Base-by-base conservation (phyloP, 1,140 invertebrate genomes). In the Temnothorax curvispinosus region DNA sequence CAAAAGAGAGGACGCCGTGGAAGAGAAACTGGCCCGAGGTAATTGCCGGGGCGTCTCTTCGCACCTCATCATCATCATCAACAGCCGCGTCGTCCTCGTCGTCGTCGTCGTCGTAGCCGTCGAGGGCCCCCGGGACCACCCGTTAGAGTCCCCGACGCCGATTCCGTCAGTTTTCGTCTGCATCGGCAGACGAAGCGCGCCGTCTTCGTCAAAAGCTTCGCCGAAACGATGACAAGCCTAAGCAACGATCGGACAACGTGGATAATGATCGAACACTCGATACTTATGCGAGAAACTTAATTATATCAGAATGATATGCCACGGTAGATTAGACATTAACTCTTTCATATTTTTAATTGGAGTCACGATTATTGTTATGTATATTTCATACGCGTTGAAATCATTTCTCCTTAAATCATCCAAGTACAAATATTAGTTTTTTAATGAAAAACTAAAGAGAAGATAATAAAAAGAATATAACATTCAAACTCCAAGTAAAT, bases 51-150 rank as follows among this genome's bases (percentile, higher is more conserved):
- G 91, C 94, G 92, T 95, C 94, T 95, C 95, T 95, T 95, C 94
- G 93, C 95, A 95, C 95, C 95, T 95, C 95, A 95, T 95, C 94
- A 95, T 95, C 94, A 94, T 95, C 94, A 95, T 95, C 94, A 94
- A 94, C 94, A 92, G 92, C 91, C 87, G 88, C 91, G 91, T 92
- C 91, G 93, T 93, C 92, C 92, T 93, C 94, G 93, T 93, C 93
- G 92, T 90, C 89, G 92, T 90, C 90, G 87, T 88, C 64, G 62
- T 82, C 54, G 27, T 69, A 41, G n/a, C 15, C 62, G 21, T 87
- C 69, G 69, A 21, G 52, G 54, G 52, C n/a, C 35, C 13, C 18
- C 8, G 32, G 72, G 90, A 91, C 90, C 90, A 91, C 90, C 90
- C 90, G 90, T 91, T 91, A 90, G 78, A 71, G 76, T 87, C 82